These are phyloP conservation scores for Glaucidium brasilianum DNA, from an alignment of 2,113 vertebrate species.

Conservation along the genomic window DNA sequence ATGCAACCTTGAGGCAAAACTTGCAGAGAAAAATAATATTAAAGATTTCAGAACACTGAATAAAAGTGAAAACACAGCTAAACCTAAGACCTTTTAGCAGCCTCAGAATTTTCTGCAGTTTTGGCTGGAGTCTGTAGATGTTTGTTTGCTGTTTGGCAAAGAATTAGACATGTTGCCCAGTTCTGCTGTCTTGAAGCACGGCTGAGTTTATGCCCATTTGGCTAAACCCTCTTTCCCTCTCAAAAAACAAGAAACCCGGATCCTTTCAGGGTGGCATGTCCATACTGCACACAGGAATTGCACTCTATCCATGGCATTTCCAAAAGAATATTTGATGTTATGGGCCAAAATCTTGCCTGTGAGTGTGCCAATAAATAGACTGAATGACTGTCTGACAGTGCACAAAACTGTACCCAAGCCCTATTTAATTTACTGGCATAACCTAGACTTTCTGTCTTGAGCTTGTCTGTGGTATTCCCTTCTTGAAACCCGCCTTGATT, in stretches of 20 bases:
- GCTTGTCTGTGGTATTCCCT: not conserved
- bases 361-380: not conserved
- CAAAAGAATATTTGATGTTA: not conserved
- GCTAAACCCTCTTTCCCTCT: not conserved
- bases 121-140: not conserved
- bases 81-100: not conserved
- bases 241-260: not conserved
- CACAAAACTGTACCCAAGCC: not conserved
- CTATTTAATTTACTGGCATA: not conserved
- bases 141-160: not conserved
- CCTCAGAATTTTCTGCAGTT: not conserved
- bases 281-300: not conserved
- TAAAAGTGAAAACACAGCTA: not conserved
- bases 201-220: not conserved
- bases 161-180: accelerated
- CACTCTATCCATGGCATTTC: not conserved
- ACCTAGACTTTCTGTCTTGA: not conserved
- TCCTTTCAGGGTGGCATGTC: accelerated
- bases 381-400: not conserved
- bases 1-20: not conserved
- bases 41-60: not conserved
- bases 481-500: not conserved
- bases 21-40: not conserved
- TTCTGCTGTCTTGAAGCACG: not conserved
- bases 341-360: not conserved